Evolutionary conservation across 2,888 invertebrate species (phyloP), one percentile per base, ranked within the genome.

Genomic region (Xylota sylvarum): DNA sequence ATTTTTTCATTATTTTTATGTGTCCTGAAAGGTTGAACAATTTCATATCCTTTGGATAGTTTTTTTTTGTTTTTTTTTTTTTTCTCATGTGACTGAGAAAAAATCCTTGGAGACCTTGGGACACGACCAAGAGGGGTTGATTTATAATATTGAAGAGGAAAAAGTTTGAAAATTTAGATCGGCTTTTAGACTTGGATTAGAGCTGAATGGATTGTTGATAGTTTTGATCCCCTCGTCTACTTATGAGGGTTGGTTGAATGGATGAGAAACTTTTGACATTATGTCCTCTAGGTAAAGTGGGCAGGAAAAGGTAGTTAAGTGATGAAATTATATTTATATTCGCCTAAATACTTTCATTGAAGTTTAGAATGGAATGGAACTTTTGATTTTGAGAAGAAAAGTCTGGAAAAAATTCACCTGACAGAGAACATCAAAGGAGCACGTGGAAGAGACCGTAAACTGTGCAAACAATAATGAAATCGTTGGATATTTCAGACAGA

Each of bases 1-100:
- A 5, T 43, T 40, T 64, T 27, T 27, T 10, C 30, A 46, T 43
- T 62, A 62, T 43, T 27, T 43, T 48, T 65, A 65, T 65, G 64
- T 17, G 46, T 52, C 27, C 27, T 27, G n/a, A 27, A 12, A 52
- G n/a, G 19, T 52, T 27, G n/a, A 12, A 46, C 17, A 48, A 17
- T 46, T 64, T 46, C 46, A 4, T 23, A 27, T 7, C 32, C 32
- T 65, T 2, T 32, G 32, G 9, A 27, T 48, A 64, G 30, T 32
- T 32, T 48, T 43, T 6, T 48, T 19, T 37, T 5, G 1, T 23
- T 23, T 3, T 23, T n/a, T n/a, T n/a, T n/a, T n/a, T n/a, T 32
- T 32, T 32, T 32, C 32, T 37, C n/a, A 40, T 43, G 14, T 27
- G 43, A 30, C 43, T 14, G 14, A 23, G 12, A 23, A n/a, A n/a